A percentile compares a stretch with the other conserved stretches of the same genome.
These are phyloP conservation scores for Tiliacea citrago DNA, from an alignment of 2,888 invertebrate genomes.

Conservation along the genomic window DNA sequence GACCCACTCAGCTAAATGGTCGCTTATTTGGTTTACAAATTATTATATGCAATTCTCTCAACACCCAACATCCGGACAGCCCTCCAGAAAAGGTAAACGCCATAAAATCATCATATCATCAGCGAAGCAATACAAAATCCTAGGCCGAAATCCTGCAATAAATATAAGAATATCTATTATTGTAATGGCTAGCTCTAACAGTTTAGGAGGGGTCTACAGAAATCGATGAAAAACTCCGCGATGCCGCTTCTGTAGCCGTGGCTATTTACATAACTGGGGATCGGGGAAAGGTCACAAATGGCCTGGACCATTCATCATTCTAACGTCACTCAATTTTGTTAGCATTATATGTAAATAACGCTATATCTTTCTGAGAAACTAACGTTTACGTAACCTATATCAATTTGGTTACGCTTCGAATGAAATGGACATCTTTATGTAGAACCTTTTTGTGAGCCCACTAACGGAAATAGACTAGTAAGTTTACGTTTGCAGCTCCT, in stretches of 20 bases:
- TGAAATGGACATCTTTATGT: slow-evolving; percentile 66
- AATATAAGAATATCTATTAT: slow-evolving; percentile 61
- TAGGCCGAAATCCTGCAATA: slow-evolving; percentile 53
- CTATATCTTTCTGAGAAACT: slow-evolving; percentile 62
- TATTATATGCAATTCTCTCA: slow-evolving; percentile 41
- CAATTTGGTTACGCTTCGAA: slow-evolving; percentile 66
- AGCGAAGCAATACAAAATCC: slow-evolving; percentile 28
- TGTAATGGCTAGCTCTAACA: slow-evolving; percentile 61
- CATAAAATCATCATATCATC: slow-evolving; percentile 52
- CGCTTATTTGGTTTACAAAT: slow-evolving; percentile 55
- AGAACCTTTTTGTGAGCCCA: slow-evolving; percentile 62
- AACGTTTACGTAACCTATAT: slow-evolving; percentile 67
- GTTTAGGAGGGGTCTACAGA: slow-evolving; percentile 66
- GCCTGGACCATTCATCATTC: slow-evolving; percentile 73
- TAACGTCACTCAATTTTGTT: slow-evolving; percentile 76
- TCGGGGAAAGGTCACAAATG: slow-evolving; percentile 73
- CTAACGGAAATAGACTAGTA: slow-evolving; percentile 60
- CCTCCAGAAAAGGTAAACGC: slow-evolving; percentile 31
- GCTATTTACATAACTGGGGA: slow-evolving; percentile 74
- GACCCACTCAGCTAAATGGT: slow-evolving; percentile 42
- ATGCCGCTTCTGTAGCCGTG: slow-evolving; percentile 62
- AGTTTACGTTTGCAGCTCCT: slow-evolving; percentile 49
- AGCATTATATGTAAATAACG: slow-evolving; percentile 72
- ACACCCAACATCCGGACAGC: slow-evolving; percentile 7
- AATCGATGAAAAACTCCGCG: slow-evolving; percentile 67